Percentiles rank a stretch among this genome's conserved stretches.
These are phyloP conservation scores for Paramormyrops hopkinsi DNA, from an alignment of 2,797 vertebrate genomes.

Conservation along the genomic window DNA sequence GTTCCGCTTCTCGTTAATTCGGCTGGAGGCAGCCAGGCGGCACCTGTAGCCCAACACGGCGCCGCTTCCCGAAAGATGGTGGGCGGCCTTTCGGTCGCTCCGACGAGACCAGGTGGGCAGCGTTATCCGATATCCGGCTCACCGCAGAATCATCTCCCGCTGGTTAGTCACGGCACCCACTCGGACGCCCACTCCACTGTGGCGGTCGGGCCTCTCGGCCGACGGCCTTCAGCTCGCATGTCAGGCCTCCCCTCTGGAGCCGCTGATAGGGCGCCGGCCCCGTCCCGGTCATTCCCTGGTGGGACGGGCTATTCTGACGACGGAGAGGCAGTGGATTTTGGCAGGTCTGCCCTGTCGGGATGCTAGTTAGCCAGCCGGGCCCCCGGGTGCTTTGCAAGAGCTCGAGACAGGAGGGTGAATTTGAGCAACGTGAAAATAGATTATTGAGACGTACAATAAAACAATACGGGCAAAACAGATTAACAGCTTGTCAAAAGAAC, in stretches of 20 bases:
- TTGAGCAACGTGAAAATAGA: neutral
- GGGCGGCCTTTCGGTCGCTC: neutral
- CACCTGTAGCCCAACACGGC: neutral
- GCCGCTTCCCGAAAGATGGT: neutral
- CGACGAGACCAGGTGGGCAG: constrained; percentile 19
- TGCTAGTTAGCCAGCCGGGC: neutral
- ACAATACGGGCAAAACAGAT: neutral
- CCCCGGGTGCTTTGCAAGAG: neutral
- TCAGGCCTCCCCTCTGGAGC: neutral
- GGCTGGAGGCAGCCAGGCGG: neutral
- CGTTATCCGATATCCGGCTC: constrained; percentile 16
- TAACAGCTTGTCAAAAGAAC: neutral
- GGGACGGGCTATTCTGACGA: neutral
- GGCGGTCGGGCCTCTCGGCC: neutral
- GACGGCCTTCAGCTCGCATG: too few relatives aligned
- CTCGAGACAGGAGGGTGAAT: neutral
- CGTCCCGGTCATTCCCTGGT: neutral
- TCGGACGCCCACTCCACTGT: constrained; percentile 8
- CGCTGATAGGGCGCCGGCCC: neutral
- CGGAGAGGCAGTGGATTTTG: neutral
- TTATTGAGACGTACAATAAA: neutral
- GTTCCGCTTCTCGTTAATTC: neutral
- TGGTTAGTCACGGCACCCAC: constrained; percentile 23
- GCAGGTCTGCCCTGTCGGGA: neutral
- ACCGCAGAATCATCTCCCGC: constrained; percentile 8